Percentiles rank a stretch among this genome's conserved stretches.
These are phyloP conservation scores for Melanocharis versteri DNA, from an alignment of 2,113 vertebrate genomes.

Conservation along the genomic window DNA sequence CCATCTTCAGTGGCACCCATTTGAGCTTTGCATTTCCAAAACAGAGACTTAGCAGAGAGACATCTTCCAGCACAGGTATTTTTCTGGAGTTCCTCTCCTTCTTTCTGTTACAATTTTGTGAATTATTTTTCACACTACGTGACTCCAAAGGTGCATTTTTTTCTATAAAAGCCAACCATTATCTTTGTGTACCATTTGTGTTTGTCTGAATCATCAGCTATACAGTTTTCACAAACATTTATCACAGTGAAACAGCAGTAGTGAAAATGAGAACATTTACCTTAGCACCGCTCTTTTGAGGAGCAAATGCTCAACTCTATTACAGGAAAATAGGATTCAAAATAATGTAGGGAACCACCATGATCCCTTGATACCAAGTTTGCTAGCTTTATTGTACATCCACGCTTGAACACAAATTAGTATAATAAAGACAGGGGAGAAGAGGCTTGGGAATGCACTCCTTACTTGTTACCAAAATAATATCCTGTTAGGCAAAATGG, in stretches of 20 bases:
- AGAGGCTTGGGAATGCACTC: background rate
- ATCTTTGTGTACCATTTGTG: background rate
- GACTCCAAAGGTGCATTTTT: background rate
- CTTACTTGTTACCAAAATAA: background rate
- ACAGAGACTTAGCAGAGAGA: background rate
- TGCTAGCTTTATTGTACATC: background rate
- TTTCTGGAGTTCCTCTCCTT: background rate
- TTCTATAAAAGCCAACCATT: background rate
- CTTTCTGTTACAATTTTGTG: background rate
- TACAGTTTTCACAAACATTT: background rate
- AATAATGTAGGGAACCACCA: background rate
- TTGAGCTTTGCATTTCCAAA: background rate
- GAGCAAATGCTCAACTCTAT: background rate
- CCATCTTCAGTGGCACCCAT: background rate
- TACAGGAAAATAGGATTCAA: background rate
- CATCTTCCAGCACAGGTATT: background rate
- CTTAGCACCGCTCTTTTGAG: background rate
- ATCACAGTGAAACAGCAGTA: background rate
- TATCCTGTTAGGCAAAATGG: background rate
- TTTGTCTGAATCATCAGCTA: background rate
- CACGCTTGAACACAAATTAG: background rate
- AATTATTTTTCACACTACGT: background rate
- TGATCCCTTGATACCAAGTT: background rate
- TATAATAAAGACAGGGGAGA: background rate
- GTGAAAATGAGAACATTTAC: background rate